Base-by-base conservation (phyloP, 2,888 invertebrate species). In the Clistopyga incitator region DNA sequence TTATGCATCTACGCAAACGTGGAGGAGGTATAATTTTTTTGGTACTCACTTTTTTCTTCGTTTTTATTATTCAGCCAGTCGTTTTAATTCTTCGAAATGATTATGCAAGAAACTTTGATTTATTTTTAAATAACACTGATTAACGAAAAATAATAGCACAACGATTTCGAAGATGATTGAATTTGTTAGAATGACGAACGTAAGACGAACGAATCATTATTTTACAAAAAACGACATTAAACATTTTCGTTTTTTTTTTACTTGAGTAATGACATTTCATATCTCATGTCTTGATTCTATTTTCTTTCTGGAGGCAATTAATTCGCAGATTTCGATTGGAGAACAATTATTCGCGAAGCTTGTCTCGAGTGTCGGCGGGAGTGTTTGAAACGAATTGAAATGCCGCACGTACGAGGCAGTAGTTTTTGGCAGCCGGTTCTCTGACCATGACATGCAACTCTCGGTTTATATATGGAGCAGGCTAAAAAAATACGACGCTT, bases 1-100 rank as follows among this genome's bases (percentile, higher is more conserved):
- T 89, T 85, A 92, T 92, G 88, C 92, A 93, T 90, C 93, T 93
- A 86, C 52, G 78, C 70, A 83, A 61, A 84, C 71, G 75, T 64
- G 70, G 77, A 68, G 80, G 84, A 50, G 61, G 42, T 64, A 83
- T 86, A 70, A 85, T 81, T 79, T 80, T 72, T 47, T 76, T 42
- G 18, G 10, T 50, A 45, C 20, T 61, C 4, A 67, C 64, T 25
- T 38, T 54, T 18, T 47, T 54, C 29, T 45, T n/a, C n/a, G n/a
- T n/a, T n/a, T 59, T n/a, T 56, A 59, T 4, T 18, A 10, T 59
- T 34, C 34, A 1, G 34, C 1, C 8, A 38, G 8, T 6, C 4
- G 4, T 38, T 8, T 38, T 8, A 8, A 8, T 29, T 29, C 2
- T 29, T 29, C 4, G 29, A 4, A 2, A 29, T 4, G 4, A 29